phyloP scores from a whole-genome alignment of 2,888 invertebrate genomes.

The Trissolcus brochymenae region DNA sequence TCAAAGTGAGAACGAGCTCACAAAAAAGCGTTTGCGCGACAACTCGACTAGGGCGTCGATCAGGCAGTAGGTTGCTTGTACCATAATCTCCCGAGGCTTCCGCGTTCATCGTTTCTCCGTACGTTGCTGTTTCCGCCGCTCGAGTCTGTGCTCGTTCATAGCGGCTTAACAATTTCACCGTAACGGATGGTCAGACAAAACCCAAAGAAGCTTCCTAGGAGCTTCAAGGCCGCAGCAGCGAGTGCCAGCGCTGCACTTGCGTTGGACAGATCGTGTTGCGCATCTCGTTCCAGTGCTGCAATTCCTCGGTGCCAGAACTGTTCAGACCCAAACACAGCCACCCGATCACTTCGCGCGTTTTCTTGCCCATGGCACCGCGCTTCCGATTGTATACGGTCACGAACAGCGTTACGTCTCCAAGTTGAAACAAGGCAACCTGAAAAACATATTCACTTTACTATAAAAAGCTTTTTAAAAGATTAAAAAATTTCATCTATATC shows the following conservation, averaged over 20 bases:
- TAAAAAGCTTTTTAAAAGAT: no score
- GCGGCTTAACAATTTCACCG: slow-evolving; percentile 39
- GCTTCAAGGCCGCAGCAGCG: slow-evolving; percentile 82
- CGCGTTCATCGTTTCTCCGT: slow-evolving; percentile 4
- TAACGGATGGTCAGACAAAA: slow-evolving; percentile 35
- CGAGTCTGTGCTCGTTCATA: slow-evolving; percentile 24
- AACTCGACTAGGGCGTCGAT: slow-evolving; percentile 65
- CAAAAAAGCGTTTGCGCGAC: slow-evolving; percentile 57
- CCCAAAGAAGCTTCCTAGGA: slow-evolving; percentile 1
- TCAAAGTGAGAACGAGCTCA: slow-evolving; percentile 28
- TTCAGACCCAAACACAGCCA: slow-evolving; percentile 96
- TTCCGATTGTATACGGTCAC: slow-evolving; percentile 94
- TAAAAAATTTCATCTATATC: no score
- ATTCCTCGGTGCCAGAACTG: slow-evolving; percentile 93
- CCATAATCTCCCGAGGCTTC: slow-evolving; percentile 19
- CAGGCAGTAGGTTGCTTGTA: slow-evolving; percentile 67
- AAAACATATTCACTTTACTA: not conserved
- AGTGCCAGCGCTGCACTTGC: slow-evolving; percentile 96
- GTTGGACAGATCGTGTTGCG: slow-evolving; percentile 89
- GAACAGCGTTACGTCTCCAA: slow-evolving; percentile 96
- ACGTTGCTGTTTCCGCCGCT: slow-evolving; percentile 6
- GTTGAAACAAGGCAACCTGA: slow-evolving; percentile 94
- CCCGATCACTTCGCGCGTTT: slow-evolving; percentile 96
- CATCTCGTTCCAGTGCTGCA: slow-evolving; percentile 95
- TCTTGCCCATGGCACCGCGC: slow-evolving; percentile 92